phyloP scores from a whole-genome alignment of 1,140 invertebrate species.

The Heliconius hermathena region DNA sequence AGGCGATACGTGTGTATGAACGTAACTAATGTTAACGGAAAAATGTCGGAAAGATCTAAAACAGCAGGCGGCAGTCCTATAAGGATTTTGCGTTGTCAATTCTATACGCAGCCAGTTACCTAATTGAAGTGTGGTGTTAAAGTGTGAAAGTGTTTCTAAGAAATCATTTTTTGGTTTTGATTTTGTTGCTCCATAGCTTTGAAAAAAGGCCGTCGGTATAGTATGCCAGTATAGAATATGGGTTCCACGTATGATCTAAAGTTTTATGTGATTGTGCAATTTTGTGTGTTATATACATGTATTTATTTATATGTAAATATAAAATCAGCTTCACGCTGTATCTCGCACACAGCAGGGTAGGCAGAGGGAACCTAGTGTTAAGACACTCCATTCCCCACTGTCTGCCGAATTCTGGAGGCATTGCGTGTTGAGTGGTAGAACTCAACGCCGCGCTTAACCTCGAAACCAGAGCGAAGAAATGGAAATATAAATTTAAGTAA shows the following conservation, averaged over 20 bases:
- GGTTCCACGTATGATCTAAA: background rate
- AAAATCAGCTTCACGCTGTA: too few relatives aligned
- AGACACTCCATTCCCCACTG: too few relatives aligned
- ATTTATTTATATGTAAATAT: too few relatives aligned
- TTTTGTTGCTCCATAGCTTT: slow-evolving; percentile 3
- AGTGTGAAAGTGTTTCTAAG: slow-evolving; percentile 10
- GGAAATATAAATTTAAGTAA: too few relatives aligned
- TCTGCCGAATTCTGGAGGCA: too few relatives aligned
- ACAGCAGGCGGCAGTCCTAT: background rate
- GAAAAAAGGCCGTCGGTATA: background rate
- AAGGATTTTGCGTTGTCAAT: background rate
- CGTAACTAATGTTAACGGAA: background rate
- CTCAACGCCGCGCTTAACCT: too few relatives aligned
- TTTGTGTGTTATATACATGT: background rate
- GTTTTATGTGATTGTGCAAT: background rate
- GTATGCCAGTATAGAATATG: background rate
- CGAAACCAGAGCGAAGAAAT: too few relatives aligned
- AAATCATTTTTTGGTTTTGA: background rate
- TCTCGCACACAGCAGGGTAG: too few relatives aligned
- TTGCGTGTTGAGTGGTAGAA: too few relatives aligned
- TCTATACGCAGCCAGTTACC: background rate
- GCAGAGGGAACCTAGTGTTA: too few relatives aligned
- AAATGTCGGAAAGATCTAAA: slow-evolving; percentile 14
- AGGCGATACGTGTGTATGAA: background rate
- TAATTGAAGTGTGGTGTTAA: slow-evolving; percentile 4